phyloP scores from a whole-genome alignment of 2,797 vertebrate genomes.

The Betta splendens region DNA sequence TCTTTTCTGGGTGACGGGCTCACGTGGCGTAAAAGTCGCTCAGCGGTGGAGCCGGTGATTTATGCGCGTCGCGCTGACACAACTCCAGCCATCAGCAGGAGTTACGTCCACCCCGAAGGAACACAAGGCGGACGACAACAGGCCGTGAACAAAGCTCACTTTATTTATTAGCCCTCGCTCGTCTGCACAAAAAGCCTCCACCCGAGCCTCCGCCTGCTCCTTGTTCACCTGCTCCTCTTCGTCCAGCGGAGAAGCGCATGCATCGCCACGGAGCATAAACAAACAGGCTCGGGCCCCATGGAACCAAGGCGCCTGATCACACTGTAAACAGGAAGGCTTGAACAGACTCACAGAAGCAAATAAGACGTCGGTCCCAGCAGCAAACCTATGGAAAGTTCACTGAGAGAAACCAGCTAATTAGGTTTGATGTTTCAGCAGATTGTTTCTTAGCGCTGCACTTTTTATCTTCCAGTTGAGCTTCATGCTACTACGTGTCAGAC shows the following conservation, averaged over 20 bases:
- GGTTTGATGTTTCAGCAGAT: constrained; percentile 29
- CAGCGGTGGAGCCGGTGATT: constrained; percentile 44
- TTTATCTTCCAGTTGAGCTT: constrained; percentile 34
- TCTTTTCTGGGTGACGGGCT: constrained; percentile 30
- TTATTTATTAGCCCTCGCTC: constrained; percentile 39
- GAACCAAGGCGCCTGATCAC: constrained; percentile 30
- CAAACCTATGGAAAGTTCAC: constrained; percentile 9
- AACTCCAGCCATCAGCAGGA: constrained; percentile 47
- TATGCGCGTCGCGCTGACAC: constrained; percentile 58
- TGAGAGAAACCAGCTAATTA: constrained; percentile 32
- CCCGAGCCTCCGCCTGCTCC: constrained; percentile 31
- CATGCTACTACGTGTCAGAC: constrained; percentile 37
- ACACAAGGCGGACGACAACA: constrained; percentile 49
- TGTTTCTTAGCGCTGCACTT: constrained; percentile 30
- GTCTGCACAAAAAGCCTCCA: constrained; percentile 17
- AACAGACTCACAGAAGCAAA: constrained; percentile 33
- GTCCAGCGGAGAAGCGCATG: constrained; percentile 54
- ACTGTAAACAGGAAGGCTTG: constrained; percentile 42
- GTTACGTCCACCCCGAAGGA: constrained; percentile 52
- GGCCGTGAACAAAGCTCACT: constrained; percentile 41
- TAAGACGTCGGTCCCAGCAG: constrained; percentile 15
- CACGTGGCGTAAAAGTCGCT: constrained; percentile 29
- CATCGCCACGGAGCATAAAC: constrained; percentile 46
- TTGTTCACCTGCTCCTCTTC: constrained; percentile 58
- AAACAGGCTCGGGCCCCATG: constrained; percentile 37